Evolutionary conservation across 1,140 invertebrate species (phyloP).

Genomic region (Saxidomus purpurata): DNA sequence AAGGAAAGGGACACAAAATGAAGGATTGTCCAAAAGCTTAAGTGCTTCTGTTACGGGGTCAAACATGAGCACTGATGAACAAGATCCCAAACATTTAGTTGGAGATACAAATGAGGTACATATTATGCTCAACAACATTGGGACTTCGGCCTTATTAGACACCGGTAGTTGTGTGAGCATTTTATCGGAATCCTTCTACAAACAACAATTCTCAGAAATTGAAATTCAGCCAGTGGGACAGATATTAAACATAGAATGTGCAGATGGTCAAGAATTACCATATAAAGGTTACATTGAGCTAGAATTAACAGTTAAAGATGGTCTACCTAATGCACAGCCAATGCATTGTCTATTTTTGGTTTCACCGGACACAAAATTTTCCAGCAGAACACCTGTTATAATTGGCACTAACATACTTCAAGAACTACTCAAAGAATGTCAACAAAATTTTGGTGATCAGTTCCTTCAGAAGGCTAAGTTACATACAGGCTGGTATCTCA

Average conservation of each 20-base stretch:
- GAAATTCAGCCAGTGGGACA: neutral
- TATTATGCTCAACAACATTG: neutral
- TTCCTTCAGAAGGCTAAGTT: conserved; percentile 62
- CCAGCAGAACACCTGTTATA: neutral
- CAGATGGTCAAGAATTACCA: conserved; percentile 33
- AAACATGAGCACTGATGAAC: neutral
- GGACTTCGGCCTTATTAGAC: neutral
- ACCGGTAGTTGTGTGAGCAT: conserved; percentile 50
- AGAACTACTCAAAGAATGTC: conserved; percentile 11
- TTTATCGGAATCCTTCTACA: conserved; percentile 39
- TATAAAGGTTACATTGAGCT: conserved; percentile 28
- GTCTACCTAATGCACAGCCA: neutral
- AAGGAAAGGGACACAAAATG: conserved; percentile 19
- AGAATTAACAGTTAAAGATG: neutral
- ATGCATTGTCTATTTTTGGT: conserved; percentile 17
- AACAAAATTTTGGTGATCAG: conserved; percentile 40
- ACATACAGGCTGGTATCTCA: conserved; percentile 6
- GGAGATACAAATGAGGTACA: conserved; percentile 32
- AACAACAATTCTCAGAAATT: conserved; percentile 14
- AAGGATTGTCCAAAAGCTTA: conserved; percentile 43
- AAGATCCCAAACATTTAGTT: conserved; percentile 8
- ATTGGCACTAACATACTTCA: conserved; percentile 20
- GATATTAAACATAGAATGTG: conserved; percentile 50
- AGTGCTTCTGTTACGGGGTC: conserved; percentile 44
- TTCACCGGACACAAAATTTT: conserved; percentile 46